These are phyloP conservation scores for Dissostichus mawsoni DNA, from an alignment of 2,113 vertebrate species.

Conservation along the genomic window DNA sequence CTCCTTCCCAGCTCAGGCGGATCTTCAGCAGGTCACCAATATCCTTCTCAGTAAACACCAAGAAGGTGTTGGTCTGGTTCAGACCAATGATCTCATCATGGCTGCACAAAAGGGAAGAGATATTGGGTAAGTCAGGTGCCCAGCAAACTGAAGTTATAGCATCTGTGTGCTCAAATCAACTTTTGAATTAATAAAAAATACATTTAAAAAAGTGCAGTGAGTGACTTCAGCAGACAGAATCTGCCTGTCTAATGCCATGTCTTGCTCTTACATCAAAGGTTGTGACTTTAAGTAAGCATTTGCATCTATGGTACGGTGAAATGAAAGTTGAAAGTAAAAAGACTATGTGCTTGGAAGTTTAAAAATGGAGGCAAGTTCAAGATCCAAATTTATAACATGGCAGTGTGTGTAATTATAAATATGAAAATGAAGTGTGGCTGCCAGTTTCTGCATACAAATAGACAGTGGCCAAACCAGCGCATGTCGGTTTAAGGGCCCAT, in stretches of 20 bases:
- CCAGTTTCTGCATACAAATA: neutral
- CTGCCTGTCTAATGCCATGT: neutral
- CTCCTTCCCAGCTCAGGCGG: conserved; percentile 90
- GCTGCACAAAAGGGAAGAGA: conserved; percentile 50
- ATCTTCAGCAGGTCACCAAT: conserved; percentile 94
- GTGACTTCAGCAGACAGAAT: neutral
- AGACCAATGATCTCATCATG: conserved; percentile 74
- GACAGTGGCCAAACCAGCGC: no score
- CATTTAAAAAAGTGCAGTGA: neutral
- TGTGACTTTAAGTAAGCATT: neutral
- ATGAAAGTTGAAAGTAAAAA: neutral
- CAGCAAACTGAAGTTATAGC: neutral
- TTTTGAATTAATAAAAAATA: neutral
- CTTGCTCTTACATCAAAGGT: neutral
- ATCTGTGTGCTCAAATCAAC: neutral
- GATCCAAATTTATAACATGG: neutral
- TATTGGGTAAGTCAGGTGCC: neutral
- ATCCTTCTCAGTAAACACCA: conserved; percentile 95
- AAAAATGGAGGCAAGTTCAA: conserved; percentile 12
- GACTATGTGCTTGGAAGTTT: neutral
- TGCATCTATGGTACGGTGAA: neutral
- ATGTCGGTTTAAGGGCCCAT: accelerated
- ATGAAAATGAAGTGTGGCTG: neutral
- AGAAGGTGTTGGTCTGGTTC: conserved; percentile 94
- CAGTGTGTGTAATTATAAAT: neutral